Evolutionary conservation across 1,140 invertebrate genomes (phyloP).

Genomic region (Neocloeon triangulifer): DNA sequence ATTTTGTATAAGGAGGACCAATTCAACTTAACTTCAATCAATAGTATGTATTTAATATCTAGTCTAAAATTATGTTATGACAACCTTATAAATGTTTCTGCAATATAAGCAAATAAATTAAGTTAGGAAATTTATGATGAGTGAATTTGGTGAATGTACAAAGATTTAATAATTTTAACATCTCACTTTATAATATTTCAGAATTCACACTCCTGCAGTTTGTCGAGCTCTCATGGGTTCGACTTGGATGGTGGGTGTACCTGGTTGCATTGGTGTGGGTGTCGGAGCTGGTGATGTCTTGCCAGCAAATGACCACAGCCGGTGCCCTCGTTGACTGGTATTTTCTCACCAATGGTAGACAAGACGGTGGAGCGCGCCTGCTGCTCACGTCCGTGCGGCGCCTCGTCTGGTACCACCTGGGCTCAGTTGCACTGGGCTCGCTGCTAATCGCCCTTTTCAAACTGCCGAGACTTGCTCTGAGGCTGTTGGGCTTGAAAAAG

Average conservation of each 20-base stretch:
- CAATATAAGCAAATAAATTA: too few relatives aligned
- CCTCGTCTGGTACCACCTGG: slow-evolving; percentile 66
- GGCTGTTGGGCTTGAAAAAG: slow-evolving; percentile 76
- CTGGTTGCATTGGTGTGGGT: slow-evolving; percentile 73
- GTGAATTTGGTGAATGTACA: too few relatives aligned
- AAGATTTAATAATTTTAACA: too few relatives aligned
- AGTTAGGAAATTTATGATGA: too few relatives aligned
- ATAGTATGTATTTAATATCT: too few relatives aligned
- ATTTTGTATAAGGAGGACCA: too few relatives aligned
- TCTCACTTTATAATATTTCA: slow-evolving; percentile 12
- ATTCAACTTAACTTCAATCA: too few relatives aligned
- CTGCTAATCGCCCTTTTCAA: slow-evolving; percentile 79
- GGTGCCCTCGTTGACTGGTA: slow-evolving; percentile 77
- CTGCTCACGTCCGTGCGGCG: slow-evolving; percentile 19
- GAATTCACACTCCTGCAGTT: slow-evolving; percentile 41
- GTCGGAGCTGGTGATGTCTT: slow-evolving; percentile 74
- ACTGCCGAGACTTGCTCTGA: slow-evolving; percentile 66
- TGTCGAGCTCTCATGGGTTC: slow-evolving; percentile 44
- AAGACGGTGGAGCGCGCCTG: slow-evolving; percentile 12
- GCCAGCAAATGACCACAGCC: slow-evolving; percentile 76
- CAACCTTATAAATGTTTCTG: too few relatives aligned
- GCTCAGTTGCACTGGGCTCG: slow-evolving; percentile 76
- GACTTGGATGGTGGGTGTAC: slow-evolving; percentile 81
- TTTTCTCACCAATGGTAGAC: slow-evolving; percentile 44
- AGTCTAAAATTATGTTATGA: too few relatives aligned